Conservation (phyloP, 2,888 invertebrate species). For the Caenorhabditis sp. region DNA sequence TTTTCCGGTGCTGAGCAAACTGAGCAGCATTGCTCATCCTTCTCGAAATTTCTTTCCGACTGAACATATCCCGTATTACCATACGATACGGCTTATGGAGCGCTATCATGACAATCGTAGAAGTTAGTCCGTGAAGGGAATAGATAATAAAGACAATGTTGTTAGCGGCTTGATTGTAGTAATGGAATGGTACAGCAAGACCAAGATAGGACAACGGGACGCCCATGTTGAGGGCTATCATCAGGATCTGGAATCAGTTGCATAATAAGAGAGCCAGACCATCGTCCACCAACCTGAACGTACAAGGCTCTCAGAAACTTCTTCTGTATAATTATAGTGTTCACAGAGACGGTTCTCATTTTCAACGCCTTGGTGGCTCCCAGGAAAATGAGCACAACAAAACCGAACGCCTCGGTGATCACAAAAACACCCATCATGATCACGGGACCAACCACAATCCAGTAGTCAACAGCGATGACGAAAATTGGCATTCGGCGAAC, state of each 20-base stretch:
- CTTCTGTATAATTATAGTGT: constrained; percentile 12
- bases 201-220: constrained; percentile 5
- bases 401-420: background rate
- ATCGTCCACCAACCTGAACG: constrained; percentile 21
- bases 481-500: background rate
- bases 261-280: too few relatives aligned
- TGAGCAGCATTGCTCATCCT: background rate
- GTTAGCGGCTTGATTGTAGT: constrained; percentile 33
- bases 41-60: background rate
- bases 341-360: background rate
- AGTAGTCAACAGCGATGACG: constrained; percentile 14
- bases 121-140: constrained; percentile 5
- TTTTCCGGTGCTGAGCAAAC: background rate
- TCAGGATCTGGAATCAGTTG: background rate
- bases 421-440: constrained; percentile 7
- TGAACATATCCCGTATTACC: background rate
- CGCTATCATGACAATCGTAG: constrained; percentile 30
- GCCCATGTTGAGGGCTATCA: constrained; percentile 1
- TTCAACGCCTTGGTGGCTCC: constrained; percentile 1
- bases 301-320: constrained; percentile 24
- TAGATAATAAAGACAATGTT: constrained; percentile 8
- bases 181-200: background rate
- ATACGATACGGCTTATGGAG: constrained; percentile 27
- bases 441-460: background rate
- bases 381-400: background rate